Base-by-base conservation (phyloP, 64 coral and sea anemone species). In the Montipora foliosa region DNA sequence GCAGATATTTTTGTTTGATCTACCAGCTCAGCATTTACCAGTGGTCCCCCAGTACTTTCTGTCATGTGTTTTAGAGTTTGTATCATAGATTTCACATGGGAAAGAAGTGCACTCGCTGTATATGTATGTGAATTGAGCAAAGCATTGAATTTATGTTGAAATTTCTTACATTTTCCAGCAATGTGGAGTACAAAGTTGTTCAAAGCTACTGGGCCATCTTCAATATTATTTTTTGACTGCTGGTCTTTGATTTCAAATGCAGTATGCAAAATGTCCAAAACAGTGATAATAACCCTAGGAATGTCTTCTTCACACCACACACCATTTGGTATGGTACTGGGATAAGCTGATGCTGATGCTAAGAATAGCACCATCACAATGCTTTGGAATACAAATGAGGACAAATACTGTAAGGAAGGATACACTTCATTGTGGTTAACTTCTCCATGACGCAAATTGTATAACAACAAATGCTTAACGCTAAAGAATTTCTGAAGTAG, bases 241-340 rank as follows among this genome's bases (percentile, higher is more conserved):
- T 66, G 81, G 81, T 84, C 81, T 84, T 66, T 69, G 64, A 84
- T 84, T 84, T 84, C 81, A 84, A 84, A 84, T 84, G 81, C 81
- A 67, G 81, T 84, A 84, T 84, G 81, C 59, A 84, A 84, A 84
- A 84, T 84, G 81, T 84, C 81, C 81, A 84, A 84, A 84, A 84
- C 81, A 84, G 81, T 84, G 58, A 84, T 84, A 84, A 84, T 84
- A 55, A 84, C 64, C 81, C 10, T 84, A 67, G 81, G 81, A 84
- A 84, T 29, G 59, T 84, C 81, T 84, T 84, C 81, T 84, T 84
- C 44, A 84, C 81, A 66, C 81, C 81, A 84, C 81, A 84, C 58
- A 84, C 81, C 81, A 84, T 84, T 84, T 66, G 81, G 53, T 84
- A 84, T 66, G 81, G 81, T 81, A 81, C 20, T 81, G 79, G 79